Evolutionary conservation across 1,140 invertebrate species (phyloP), one percentile per base, ranked within the genome.

Genomic region (Danaus plexippus): DNA sequence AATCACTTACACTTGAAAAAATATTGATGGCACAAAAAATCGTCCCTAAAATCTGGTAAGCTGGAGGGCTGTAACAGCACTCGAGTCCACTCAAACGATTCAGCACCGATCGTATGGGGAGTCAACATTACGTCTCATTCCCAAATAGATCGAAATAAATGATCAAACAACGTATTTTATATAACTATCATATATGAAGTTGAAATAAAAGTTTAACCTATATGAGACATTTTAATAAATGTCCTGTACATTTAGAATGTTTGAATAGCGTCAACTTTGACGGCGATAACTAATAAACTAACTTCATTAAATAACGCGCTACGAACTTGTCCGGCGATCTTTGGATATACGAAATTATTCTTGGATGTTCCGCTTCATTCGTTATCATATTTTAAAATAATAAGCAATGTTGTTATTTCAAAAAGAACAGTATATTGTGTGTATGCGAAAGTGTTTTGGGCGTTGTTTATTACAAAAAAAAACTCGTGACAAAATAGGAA

Each of bases 231-330:
- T 53, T 53, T 56, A 56, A 50, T 43, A 56, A 50, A 41, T 55
- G 46, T 42, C 44, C 41, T 7, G 41, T 45, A 55, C 54, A 18
- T 32, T 32, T 3, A 32, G 22, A 49, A 48, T 15, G 59, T 61
- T 62, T 67, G 61, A 71, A 70, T 69, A 63, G 60, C 66, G 54
- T 68, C 61, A 64, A 67, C 67, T 68, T 59, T 60, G 57, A 49
- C 57, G 55, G 54, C 66, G 63, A 73, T 69, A 74, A 77, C 73
- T 79, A 77, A 75, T 77, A 71, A 73, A 77, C 73, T 75, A 80
- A 81, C 71, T 81, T 79, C 70, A 78, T 79, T 79, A 79, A 81
- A 81, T 79, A 79, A 77, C 67, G 70, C 69, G 67, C 71, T 70
- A 55, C 49, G 61, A 80, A 77, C 78, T 81, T 75, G 73, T 63